These are phyloP conservation scores for Parambassis ranga DNA, from an alignment of 2,797 vertebrate genomes.

Conservation along the genomic window DNA sequence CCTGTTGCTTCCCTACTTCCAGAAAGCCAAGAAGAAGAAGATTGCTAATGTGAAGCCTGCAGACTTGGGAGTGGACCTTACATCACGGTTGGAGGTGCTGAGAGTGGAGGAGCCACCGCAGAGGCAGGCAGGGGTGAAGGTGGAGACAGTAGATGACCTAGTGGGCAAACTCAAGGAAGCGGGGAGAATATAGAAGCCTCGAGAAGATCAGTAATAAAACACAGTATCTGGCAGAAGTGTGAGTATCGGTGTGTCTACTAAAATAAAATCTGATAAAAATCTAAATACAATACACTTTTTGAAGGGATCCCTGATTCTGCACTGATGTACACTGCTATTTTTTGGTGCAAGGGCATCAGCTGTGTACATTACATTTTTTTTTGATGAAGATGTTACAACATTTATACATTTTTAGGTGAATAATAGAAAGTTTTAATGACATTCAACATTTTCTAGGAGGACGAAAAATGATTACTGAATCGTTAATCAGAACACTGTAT, in stretches of 20 bases:
- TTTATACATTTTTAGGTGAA: not conserved
- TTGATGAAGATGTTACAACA: too few species aligned
- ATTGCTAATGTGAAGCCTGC: slow-evolving; percentile 83
- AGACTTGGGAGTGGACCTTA: slow-evolving; percentile 87
- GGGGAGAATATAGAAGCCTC: slow-evolving; percentile 78
- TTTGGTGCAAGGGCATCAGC: too few species aligned
- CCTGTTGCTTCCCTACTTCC: not conserved
- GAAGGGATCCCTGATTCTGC: too few species aligned
- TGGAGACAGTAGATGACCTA: slow-evolving; percentile 88
- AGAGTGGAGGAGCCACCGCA: slow-evolving; percentile 89
- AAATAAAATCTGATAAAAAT: not conserved
- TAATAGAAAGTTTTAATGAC: not conserved
- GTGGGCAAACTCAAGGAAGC: slow-evolving; percentile 84
- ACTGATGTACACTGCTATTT: too few species aligned
- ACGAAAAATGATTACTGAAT: not conserved
- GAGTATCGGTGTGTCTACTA: not conserved
- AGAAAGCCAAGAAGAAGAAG: slow-evolving; percentile 98
- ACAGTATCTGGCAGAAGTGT: slow-evolving; percentile 36
- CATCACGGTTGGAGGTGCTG: slow-evolving; percentile 82
- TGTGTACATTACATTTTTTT: too few species aligned
- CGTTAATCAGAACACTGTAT: not conserved
- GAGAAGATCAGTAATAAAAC: slow-evolving; percentile 8
- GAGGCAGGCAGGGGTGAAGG: slow-evolving; percentile 86
- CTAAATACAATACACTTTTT: too few species aligned
- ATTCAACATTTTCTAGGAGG: not conserved